Base-by-base conservation (phyloP, 2,113 vertebrate genomes). In the Triplophysa siluroides region DNA sequence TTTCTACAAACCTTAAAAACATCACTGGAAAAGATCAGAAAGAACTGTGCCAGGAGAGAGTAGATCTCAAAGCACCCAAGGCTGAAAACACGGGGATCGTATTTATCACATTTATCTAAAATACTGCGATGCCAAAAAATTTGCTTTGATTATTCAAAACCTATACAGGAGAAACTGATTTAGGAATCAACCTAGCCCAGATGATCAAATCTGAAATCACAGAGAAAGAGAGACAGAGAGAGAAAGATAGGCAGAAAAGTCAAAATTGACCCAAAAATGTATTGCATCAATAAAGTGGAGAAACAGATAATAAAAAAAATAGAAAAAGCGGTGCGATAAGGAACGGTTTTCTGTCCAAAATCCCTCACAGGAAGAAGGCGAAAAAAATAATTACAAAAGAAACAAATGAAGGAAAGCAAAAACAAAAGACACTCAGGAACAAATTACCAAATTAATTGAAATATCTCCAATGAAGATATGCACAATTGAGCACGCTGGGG, bases 361-460 rank as follows among this genome's bases (percentile, higher is more conserved):
- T 61, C 80, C 61, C 63, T 47, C 60, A 54, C n/a, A 56, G 62
- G 45, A 43, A 77, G 62, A 60, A 78, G 6, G 6, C 33, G 54
- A 16, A 83, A 83, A 70, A 86, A 83, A 69, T 69, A 81, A 89
- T 89, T 85, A 86, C 58, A 9, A 67, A 75, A 77, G 50, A 24
- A 81, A 84, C 18, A 72, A 63, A 83, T 50, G 81, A 70, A 76
- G 79, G 84, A 80, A 60, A 74, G 83, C 56, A 78, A 82, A 82
- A 62, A 65, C 50, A 12, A 56, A n/a, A 87, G 78, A 87, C 85
- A 86, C 86, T 87, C 68, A 76, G 79, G 85, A 80, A 81, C 79
- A 87, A 86, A 88, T 90, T 69, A 82, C 72, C 58, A 83, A 87
- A 90, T 90, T 78, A 89, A 88, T 87, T 78, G 86, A 87, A 72